These are phyloP conservation scores for Paramormyrops kingsleyae DNA, from an alignment of 2,113 vertebrate species.

Conservation along the genomic window DNA sequence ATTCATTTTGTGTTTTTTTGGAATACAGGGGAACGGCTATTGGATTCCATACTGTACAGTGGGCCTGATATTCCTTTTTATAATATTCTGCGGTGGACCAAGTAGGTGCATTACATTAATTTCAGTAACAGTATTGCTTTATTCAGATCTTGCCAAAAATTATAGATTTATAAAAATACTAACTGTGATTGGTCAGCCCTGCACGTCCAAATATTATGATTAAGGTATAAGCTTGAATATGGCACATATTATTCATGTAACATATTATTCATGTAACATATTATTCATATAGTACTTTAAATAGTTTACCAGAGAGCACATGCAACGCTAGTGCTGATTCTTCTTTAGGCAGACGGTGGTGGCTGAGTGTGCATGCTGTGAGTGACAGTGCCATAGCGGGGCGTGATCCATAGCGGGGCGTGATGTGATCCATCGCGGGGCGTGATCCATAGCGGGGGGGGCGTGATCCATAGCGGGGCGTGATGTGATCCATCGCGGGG, in stretches of 20 bases:
- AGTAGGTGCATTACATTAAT: conserved; percentile 48
- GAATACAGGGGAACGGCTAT: conserved; percentile 48
- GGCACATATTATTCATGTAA: neutral
- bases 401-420: no score
- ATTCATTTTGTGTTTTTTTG: neutral
- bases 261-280: neutral
- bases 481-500: no score
- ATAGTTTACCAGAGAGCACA: neutral
- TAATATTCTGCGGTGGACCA: conserved; percentile 66
- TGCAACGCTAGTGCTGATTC: neutral
- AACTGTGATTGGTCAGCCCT: neutral
- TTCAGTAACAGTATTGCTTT: neutral
- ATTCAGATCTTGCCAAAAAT: neutral
- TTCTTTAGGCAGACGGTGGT: neutral
- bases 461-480: no score
- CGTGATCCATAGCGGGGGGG: no score
- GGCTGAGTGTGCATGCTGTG: neutral
- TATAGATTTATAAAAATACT: neutral
- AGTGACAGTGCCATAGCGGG: neutral
- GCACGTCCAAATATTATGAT: neutral
- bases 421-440: no score
- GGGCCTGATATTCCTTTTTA: conserved; percentile 60
- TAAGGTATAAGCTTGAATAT: neutral
- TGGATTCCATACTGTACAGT: conserved; percentile 65
- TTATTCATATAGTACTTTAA: no score